Evolutionary conservation across 2,888 invertebrate genomes (phyloP), one percentile per base, ranked within the genome.

Genomic region (Nysson spinosus): DNA sequence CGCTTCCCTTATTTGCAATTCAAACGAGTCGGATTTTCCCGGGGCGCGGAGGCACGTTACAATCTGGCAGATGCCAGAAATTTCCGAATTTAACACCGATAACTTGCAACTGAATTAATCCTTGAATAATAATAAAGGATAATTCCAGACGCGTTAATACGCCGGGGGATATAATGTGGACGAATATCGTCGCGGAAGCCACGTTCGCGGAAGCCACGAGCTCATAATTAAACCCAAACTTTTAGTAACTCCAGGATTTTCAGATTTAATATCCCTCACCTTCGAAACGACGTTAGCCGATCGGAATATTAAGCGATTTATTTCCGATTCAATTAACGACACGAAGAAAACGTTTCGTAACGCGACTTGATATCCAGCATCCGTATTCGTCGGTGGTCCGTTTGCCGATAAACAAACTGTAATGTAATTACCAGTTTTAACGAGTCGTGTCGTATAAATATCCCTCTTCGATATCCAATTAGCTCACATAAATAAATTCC

Each of bases 1-100:
- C 62, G 61, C 46, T 30, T 55, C 34, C 11, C 34, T 34, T 14
- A 71, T 77, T 77, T 75, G 75, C 77, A 77, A 77, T 75, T 72
- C 72, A 75, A 73, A 75, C 49, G 65, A 57, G 52, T 28, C 39
- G 37, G 32, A 55, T 51, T 77, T 63, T 60, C 40, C 54, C 39
- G 55, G 37, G 55, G 17, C 19, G 26, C 20, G 5, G 7, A 19
- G 24, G 4, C 14, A 7, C 28, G n/a, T 26, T 14, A 6, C 9
- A 11, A 35, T 65, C 62, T 64, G 77, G 42, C 58, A 66, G 61
- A 49, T 58, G 69, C 49, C 67, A 68, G 72, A 49, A 62, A 72
- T 72, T 65, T 66, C 69, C 16, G 57, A 60, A 49, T 64, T 66
- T 42, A 47, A 30, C 57, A 34, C 6, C 57, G 49, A 70, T 60